A percentile compares a stretch with the other conserved stretches of the same genome.
Evolutionary conservation across 2,113 vertebrate genomes (phyloP).

Genomic region (Alligator mississippiensis): DNA sequence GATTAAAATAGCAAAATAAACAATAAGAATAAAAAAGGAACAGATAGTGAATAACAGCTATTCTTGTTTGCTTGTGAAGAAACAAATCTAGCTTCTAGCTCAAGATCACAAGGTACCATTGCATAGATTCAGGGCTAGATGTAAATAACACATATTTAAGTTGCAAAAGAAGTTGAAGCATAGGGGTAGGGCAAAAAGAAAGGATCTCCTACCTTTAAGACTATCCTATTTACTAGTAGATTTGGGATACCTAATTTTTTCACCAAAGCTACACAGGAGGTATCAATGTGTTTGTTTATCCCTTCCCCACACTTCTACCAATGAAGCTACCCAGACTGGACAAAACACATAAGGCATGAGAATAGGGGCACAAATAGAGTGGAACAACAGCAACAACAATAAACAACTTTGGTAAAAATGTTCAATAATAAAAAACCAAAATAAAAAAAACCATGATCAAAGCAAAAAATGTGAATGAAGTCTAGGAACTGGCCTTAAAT

Average conservation of each 20-base stretch:
- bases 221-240: neutral
- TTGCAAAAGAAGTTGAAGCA: neutral
- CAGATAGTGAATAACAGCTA: neutral
- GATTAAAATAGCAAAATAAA: neutral
- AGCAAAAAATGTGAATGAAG: neutral
- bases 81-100: neutral
- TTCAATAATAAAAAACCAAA: neutral
- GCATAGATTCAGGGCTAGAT: neutral
- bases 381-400: neutral
- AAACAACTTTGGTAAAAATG: neutral
- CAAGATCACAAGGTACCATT: neutral
- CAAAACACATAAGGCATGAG: neutral
- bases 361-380: neutral
- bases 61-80: neutral
- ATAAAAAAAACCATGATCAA: neutral
- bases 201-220: neutral
- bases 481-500: neutral
- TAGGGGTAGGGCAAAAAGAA: neutral
- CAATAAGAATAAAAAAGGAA: neutral
- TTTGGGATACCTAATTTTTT: neutral
- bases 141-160: too few relatives aligned
- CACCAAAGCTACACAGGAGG: accelerated
- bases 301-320: neutral
- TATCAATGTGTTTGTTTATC: neutral
- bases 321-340: neutral